A percentile compares a stretch with the other conserved stretches of the same genome.
Conservation (phyloP, 2,113 vertebrate species). For the Pterocles orientalis region DNA sequence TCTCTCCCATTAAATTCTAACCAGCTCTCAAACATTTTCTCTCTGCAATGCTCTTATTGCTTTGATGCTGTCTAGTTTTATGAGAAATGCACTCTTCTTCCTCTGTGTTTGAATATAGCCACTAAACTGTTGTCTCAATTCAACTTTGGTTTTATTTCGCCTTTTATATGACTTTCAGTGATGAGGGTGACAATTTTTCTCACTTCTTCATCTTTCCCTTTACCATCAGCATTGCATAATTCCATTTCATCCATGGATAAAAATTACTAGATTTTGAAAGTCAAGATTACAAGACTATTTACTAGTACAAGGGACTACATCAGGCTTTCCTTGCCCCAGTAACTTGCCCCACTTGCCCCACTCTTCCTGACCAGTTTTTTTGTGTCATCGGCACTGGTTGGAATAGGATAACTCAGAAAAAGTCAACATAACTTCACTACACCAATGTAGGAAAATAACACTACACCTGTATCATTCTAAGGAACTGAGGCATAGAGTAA, state of each 20-base stretch:
- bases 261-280: background rate
- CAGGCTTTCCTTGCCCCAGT: background rate
- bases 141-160: background rate
- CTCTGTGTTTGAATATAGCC: background rate
- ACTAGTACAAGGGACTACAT: background rate
- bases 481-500: background rate
- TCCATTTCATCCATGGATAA: background rate
- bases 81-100: background rate
- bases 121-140: background rate
- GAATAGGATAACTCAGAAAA: background rate
- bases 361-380: background rate
- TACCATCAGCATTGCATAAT: background rate
- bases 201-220: background rate
- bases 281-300: background rate
- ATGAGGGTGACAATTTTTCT: background rate
- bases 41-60: background rate
- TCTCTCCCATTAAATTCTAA: background rate
- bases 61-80: background rate
- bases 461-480: background rate
- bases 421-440: background rate
- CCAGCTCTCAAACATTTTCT: background rate
- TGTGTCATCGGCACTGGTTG: background rate
- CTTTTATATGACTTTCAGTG: background rate
- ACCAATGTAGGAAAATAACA: background rate
- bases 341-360: too few relatives aligned